These are phyloP conservation scores for Collichthys lucidus DNA, from an alignment of 2,113 vertebrate genomes.

Conservation along the genomic window DNA sequence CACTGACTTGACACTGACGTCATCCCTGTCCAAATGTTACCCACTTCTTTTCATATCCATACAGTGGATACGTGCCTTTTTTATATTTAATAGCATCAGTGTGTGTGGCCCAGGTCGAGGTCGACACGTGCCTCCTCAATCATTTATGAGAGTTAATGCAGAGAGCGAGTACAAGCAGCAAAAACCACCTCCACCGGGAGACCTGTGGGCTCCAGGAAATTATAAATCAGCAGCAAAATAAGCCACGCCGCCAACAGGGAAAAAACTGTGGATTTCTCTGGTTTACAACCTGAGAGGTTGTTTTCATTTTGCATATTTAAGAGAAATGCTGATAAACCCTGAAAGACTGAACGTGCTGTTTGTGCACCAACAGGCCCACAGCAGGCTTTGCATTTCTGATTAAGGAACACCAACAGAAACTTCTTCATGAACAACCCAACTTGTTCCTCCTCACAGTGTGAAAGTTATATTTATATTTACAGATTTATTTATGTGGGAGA, in stretches of 20 bases:
- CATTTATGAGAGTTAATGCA: constrained; percentile 73
- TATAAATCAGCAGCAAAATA: constrained; percentile 65
- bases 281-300: not conserved
- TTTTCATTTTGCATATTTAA: constrained; percentile 7
- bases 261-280: constrained; percentile 8
- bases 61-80: constrained; percentile 19
- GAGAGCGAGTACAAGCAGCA: constrained; percentile 47
- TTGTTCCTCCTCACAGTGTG: not conserved
- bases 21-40: not conserved
- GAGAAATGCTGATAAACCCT: constrained; percentile 26
- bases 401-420: constrained; percentile 8
- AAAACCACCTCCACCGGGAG: constrained; percentile 42
- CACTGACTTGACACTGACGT: not conserved
- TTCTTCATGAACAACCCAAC: constrained; percentile 32
- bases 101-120: constrained; percentile 16
- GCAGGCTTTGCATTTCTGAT: constrained; percentile 40
- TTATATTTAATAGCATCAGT: constrained; percentile 47
- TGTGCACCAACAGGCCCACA: constrained; percentile 23
- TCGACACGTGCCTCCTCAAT: constrained; percentile 58
- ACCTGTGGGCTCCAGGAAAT: constrained; percentile 53
- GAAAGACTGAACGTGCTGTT: constrained; percentile 17
- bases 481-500: not conserved
- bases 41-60: not conserved
- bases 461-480: constrained; percentile 9
- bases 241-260: constrained; percentile 30